Evolutionary conservation across 2,113 vertebrate genomes (phyloP).

Genomic region (Petaurus breviceps): DNA sequence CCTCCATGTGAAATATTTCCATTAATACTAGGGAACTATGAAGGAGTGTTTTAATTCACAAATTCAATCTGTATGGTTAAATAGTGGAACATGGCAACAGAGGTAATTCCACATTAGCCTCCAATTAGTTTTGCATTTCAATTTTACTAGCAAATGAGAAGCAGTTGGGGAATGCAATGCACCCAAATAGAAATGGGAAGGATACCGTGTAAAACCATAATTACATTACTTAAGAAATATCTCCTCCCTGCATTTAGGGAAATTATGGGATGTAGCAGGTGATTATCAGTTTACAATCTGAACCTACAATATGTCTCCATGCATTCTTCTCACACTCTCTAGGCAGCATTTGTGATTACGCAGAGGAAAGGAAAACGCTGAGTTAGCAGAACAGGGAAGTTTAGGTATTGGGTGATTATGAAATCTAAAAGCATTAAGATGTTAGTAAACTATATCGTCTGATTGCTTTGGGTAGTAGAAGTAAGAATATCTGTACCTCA

Average conservation of each 20-base stretch:
- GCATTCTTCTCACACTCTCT: neutral
- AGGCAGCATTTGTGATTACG: neutral
- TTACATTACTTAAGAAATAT: slow-evolving; percentile 33
- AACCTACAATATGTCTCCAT: slow-evolving; percentile 16
- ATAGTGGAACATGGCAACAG: slow-evolving; percentile 25
- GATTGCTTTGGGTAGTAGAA: neutral
- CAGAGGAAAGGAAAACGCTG: neutral
- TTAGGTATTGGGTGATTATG: neutral
- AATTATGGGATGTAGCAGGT: slow-evolving; percentile 29
- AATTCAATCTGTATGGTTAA: slow-evolving; percentile 27
- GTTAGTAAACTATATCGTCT: neutral
- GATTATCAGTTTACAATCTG: slow-evolving; percentile 46
- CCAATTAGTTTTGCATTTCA: slow-evolving; percentile 59
- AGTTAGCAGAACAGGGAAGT: neutral
- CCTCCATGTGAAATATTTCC: neutral
- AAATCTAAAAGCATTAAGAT: neutral
- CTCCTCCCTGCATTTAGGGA: neutral
- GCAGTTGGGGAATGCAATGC: neutral
- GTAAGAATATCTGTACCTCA: neutral
- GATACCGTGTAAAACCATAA: slow-evolving; percentile 46
- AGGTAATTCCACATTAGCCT: slow-evolving; percentile 38
- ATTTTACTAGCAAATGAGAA: slow-evolving; percentile 37
- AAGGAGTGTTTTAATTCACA: slow-evolving; percentile 27
- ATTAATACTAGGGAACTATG: neutral
- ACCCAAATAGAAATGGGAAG: slow-evolving; percentile 38